Percentiles rank a stretch among this genome's conserved stretches.
These are phyloP conservation scores for Drosophila erecta DNA, from an alignment of 1,140 invertebrate species.

Conservation along the genomic window DNA sequence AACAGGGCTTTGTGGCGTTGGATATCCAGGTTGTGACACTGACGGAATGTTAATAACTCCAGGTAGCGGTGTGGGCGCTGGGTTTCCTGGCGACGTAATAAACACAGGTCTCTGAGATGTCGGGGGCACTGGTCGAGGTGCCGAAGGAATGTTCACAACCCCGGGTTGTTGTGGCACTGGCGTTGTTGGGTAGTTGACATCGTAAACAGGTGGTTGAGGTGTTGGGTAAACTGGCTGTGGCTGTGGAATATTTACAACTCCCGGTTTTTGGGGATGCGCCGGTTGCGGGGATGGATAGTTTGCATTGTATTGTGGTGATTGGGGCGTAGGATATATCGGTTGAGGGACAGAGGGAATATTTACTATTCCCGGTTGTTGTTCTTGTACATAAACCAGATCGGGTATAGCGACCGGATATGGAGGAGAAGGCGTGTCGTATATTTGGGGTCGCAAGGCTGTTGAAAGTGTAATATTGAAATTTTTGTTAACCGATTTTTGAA, in stretches of 20 bases:
- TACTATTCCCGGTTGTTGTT: conserved; percentile 89
- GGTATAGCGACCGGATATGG: conserved; percentile 67
- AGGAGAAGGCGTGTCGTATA: conserved; percentile 64
- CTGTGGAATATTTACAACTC: conserved; percentile 55
- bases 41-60: conserved; percentile 86
- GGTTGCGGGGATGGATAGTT: conserved; percentile 20
- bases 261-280: conserved; percentile 4
- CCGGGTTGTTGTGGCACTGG: conserved; percentile 20
- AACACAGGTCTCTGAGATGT: conserved; percentile 17
- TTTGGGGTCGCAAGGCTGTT: conserved; percentile 20
- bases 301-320: conserved; percentile 19
- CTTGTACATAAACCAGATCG: conserved; percentile 43
- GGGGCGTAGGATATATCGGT: conserved; percentile 10
- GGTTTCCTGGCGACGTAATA: conserved; percentile 1
- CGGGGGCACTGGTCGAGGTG: conserved; percentile 16
- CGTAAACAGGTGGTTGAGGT: conserved; percentile 33
- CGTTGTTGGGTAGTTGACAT: conserved; percentile 33
- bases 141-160: conserved; percentile 43
- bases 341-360: conserved; percentile 60
- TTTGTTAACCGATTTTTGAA: conserved; percentile 12
- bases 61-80: conserved; percentile 84
- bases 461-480: neutral
- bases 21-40: conserved; percentile 15
- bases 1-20: conserved; percentile 20
- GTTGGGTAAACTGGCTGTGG: conserved; percentile 26